A percentile compares a stretch with the other conserved stretches of the same genome.
Conservation (phyloP, 2,797 vertebrate genomes). For the Sebastes hubbsi region DNA sequence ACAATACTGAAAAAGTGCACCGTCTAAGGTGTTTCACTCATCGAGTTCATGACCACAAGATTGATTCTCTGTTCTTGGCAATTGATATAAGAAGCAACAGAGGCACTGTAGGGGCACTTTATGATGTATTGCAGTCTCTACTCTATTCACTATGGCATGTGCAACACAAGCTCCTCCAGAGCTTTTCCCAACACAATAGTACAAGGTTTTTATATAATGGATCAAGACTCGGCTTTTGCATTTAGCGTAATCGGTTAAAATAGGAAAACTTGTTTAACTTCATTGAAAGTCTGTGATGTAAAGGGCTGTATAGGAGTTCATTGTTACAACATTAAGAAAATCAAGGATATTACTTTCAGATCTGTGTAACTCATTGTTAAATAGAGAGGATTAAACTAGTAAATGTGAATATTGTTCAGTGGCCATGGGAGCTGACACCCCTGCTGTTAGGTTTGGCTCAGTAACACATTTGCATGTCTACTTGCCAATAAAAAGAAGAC, state of each 20-base stretch:
- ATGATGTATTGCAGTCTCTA: background rate
- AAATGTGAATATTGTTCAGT: constrained; percentile 26
- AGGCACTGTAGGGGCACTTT: background rate
- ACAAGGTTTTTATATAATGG: background rate
- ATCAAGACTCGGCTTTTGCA: background rate
- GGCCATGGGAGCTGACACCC: constrained; percentile 29
- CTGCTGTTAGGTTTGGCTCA: constrained; percentile 25
- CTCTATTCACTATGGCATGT: background rate
- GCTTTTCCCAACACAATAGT: background rate
- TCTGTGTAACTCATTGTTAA: background rate
- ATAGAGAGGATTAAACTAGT: background rate
- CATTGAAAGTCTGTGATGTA: background rate
- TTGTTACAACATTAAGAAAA: background rate
- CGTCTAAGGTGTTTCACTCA: background rate
- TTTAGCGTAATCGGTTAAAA: background rate
- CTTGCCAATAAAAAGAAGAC: constrained; percentile 25
- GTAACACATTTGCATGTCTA: constrained; percentile 21
- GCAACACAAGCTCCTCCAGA: background rate
- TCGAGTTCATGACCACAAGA: background rate
- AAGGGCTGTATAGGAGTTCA: background rate
- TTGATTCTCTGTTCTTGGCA: background rate
- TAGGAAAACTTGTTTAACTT: background rate
- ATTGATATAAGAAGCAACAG: background rate
- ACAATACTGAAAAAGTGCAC: background rate
- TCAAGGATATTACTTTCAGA: background rate